Evolutionary conservation across 2,888 invertebrate genomes (phyloP).

Genomic region (Daptonema setosum): DNA sequence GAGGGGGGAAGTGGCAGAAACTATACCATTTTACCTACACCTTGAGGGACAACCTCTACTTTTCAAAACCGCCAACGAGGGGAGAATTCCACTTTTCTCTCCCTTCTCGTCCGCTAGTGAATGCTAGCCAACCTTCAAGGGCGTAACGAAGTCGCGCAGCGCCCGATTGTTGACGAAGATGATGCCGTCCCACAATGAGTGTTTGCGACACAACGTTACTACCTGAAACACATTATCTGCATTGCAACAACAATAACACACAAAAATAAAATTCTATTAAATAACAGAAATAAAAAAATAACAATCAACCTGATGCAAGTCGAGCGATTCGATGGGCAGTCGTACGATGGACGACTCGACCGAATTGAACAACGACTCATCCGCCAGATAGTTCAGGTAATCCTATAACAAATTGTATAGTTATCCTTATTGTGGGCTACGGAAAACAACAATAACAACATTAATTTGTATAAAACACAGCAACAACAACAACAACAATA

Average conservation of each 20-base stretch:
- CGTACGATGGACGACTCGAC: constrained; percentile 50
- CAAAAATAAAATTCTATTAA: background rate
- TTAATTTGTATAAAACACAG: no score
- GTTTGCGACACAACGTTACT: constrained; percentile 39
- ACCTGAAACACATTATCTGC: constrained; percentile 25
- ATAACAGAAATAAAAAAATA: background rate
- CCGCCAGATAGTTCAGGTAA: constrained; percentile 46
- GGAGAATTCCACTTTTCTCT: no score
- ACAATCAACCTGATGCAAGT: constrained; percentile 44
- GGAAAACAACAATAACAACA: no score
- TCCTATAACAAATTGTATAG: no score
- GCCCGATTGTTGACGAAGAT: constrained; percentile 55
- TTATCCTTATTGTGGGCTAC: no score
- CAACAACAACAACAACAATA: no score
- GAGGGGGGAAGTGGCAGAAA: no score
- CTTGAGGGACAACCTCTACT: no score
- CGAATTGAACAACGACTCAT: constrained; percentile 40
- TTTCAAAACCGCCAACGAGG: no score
- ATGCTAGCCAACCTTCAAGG: constrained; percentile 39
- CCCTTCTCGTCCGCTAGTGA: no score
- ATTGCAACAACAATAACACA: background rate
- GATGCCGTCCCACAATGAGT: constrained; percentile 46
- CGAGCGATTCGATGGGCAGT: constrained; percentile 49
- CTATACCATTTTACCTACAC: no score
- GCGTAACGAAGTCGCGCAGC: constrained; percentile 49